Conservation (phyloP, 2,113 vertebrate genomes). For the Micronycteris hirsuta region DNA sequence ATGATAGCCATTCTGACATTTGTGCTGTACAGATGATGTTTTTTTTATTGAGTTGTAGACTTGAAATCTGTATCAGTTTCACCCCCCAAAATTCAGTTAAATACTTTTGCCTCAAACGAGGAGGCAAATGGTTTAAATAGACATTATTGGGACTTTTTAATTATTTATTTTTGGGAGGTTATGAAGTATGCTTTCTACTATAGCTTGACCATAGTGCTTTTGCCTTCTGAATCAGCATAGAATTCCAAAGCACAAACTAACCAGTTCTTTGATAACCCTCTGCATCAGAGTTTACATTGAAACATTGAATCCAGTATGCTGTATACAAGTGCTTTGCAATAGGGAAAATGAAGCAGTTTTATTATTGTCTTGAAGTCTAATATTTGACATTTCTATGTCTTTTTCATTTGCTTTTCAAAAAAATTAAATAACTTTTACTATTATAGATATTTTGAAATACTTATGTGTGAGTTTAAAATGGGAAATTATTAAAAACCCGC, state of each 20-base stretch:
- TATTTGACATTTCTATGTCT: background rate
- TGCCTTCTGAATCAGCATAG: background rate
- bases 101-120: conserved; percentile 56
- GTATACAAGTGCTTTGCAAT: background rate
- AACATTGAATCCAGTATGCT: background rate
- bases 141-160: background rate
- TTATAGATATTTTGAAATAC: background rate
- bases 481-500: background rate
- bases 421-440: background rate
- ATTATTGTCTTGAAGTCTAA: background rate
- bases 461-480: background rate
- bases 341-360: background rate
- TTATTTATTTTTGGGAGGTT: conserved; percentile 2
- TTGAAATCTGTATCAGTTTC: too few relatives aligned
- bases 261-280: background rate
- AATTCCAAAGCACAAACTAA: background rate
- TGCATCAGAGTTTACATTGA: background rate
- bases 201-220: background rate
- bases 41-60: too few relatives aligned
- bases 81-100: background rate
- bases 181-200: background rate
- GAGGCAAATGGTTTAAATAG: background rate
- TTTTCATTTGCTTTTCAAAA: conserved; percentile 14
- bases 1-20: too few relatives aligned
- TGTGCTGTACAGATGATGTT: too few relatives aligned